Evolutionary conservation across 2,113 vertebrate genomes (phyloP).

Genomic region (Gobio gobio): DNA sequence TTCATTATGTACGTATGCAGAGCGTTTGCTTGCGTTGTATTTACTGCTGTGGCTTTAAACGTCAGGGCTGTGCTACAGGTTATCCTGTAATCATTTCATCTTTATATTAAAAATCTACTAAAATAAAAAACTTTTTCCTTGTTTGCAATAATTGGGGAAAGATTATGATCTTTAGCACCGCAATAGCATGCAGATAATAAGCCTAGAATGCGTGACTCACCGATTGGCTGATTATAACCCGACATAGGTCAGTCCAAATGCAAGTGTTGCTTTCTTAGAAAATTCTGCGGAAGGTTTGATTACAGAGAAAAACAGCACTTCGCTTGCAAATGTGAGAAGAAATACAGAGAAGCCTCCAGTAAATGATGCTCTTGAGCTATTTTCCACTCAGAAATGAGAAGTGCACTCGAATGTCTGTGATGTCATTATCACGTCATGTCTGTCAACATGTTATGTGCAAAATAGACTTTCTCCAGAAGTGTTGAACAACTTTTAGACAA

Average conservation of each 20-base stretch:
- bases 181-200: background rate
- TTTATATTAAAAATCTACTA: background rate
- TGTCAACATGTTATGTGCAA: background rate
- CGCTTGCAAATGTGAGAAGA: background rate
- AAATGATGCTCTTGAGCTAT: conserved; percentile 36
- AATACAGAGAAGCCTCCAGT: conserved; percentile 16
- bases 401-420: background rate
- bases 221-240: background rate
- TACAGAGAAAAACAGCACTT: background rate
- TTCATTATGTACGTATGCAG: background rate
- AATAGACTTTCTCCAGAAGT: background rate
- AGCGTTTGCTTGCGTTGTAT: background rate
- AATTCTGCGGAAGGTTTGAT: background rate
- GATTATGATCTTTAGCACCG: background rate
- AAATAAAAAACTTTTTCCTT: background rate
- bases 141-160: background rate
- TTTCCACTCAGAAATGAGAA: conserved; percentile 28
- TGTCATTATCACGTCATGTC: background rate
- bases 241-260: background rate
- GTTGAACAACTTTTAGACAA: background rate
- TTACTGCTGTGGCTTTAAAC: background rate
- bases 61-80: background rate
- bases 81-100: background rate
- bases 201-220: background rate
- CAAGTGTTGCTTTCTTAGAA: background rate